Conservation (phyloP, 30 jellyfish, hydroid and myxozoan species). For the Pelagia noctiluca region DNA sequence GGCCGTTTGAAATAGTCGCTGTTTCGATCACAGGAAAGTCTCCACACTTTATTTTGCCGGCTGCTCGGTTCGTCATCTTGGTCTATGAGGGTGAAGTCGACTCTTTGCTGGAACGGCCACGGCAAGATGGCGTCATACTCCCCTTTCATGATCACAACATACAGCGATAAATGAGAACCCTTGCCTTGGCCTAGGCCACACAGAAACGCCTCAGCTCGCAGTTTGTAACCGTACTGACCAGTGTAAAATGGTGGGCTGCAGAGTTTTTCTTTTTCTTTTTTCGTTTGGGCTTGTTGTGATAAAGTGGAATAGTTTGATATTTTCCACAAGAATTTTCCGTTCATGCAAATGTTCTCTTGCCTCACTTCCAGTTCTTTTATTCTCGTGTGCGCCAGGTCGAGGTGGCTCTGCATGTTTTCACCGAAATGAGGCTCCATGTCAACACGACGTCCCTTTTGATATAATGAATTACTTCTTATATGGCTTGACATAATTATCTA, state of each 20-base stretch:
- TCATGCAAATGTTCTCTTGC: conserved; percentile 95
- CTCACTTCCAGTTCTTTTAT: conserved; percentile 93
- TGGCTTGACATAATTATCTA: background rate
- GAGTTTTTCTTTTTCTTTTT: conserved; percentile 91
- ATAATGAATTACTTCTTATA: background rate
- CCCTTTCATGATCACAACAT: conserved; percentile 97
- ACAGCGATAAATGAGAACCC: conserved; percentile 93
- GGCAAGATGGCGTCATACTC: conserved; percentile 98
- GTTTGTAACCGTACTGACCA: conserved; percentile 96
- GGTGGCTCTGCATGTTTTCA: conserved; percentile 83
- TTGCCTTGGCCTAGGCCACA: conserved; percentile 98
- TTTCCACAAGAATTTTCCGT: conserved; percentile 95
- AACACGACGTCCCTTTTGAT: conserved; percentile 84
- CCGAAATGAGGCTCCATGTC: conserved; percentile 83
- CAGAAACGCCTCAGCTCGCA: conserved; percentile 97
- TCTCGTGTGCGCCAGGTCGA: conserved; percentile 89
- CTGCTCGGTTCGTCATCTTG: conserved; percentile 89
- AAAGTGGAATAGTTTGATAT: conserved; percentile 86
- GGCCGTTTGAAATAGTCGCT: conserved; percentile 96
- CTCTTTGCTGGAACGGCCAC: conserved; percentile 97
- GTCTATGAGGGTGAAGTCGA: conserved; percentile 88
- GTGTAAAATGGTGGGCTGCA: conserved; percentile 99
- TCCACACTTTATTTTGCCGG: conserved; percentile 95
- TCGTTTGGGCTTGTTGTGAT: conserved; percentile 89
- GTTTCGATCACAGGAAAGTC: conserved; percentile 92